Conservation (phyloP, 2,797 vertebrate genomes). For the Nasua narica region DNA sequence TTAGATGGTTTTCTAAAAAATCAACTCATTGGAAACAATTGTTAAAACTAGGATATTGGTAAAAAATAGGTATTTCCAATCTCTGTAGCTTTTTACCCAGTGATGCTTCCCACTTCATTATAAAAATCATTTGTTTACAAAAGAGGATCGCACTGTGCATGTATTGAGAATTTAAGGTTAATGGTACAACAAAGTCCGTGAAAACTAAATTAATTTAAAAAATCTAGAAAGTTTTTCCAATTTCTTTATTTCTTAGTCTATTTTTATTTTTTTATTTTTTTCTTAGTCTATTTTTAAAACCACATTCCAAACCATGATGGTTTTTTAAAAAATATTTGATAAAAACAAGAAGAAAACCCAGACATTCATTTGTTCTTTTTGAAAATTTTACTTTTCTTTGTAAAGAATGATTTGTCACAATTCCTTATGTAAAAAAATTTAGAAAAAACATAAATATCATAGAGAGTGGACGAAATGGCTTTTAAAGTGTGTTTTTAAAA, state of each 20-base stretch:
- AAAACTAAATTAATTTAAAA: constrained; percentile 7
- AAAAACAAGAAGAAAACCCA: not conserved
- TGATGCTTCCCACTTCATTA: not conserved
- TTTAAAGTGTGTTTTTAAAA: not conserved
- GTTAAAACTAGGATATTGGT: not conserved
- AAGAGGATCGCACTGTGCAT: not conserved
- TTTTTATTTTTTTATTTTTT: not conserved
- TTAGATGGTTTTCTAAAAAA: not conserved
- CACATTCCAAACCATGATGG: not conserved
- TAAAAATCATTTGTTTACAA: constrained; percentile 14
- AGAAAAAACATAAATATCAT: not conserved
- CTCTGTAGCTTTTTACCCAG: not conserved
- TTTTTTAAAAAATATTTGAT: not conserved
- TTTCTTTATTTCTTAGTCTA: not conserved
- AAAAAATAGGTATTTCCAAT: not conserved
- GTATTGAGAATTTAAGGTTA: not conserved
- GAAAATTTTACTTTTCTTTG: not conserved
- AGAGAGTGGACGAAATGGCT: not conserved
- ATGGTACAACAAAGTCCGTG: not conserved
- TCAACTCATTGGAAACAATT: not conserved
- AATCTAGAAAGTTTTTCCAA: not conserved
- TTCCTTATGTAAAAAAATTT: not conserved
- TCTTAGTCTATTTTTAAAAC: not conserved
- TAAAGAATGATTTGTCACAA: constrained; percentile 2
- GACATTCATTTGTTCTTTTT: constrained; percentile 1